Conservation (phyloP, 1,140 invertebrate species). For the Campoletis sonorensis region DNA sequence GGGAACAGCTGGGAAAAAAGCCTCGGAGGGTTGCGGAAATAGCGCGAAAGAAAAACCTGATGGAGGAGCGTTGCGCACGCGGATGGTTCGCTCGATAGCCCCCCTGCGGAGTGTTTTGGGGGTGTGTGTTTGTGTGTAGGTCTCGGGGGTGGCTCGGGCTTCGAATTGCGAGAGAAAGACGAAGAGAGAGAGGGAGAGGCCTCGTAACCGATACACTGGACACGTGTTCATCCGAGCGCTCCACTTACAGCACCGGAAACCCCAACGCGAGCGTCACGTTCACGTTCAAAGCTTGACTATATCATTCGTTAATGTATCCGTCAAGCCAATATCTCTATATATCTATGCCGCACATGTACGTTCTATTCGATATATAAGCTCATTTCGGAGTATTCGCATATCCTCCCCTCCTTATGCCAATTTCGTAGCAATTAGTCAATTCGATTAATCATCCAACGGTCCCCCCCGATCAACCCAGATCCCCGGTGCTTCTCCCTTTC, state of each 20-base stretch:
- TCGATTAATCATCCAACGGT: slow-evolving; percentile 29
- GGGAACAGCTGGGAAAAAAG: background rate
- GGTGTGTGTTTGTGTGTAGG: background rate
- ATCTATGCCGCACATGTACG: background rate
- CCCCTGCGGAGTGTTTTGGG: background rate
- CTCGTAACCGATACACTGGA: slow-evolving; percentile 46
- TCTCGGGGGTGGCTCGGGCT: background rate
- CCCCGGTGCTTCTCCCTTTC: too few species aligned
- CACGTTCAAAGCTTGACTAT: slow-evolving; percentile 28
- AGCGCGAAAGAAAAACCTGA: slow-evolving; percentile 27
- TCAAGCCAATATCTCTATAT: background rate
- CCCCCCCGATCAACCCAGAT: slow-evolving; percentile 5
- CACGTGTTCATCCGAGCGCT: slow-evolving; percentile 47
- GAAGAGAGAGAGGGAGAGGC: slow-evolving; percentile 8
- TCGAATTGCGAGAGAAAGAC: background rate
- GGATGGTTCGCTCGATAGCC: slow-evolving; percentile 36
- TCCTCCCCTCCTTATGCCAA: slow-evolving; percentile 22
- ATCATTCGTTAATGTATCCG: background rate
- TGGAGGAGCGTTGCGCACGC: slow-evolving; percentile 30
- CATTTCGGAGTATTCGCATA: background rate
- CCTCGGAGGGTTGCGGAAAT: background rate
- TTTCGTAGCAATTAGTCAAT: slow-evolving; percentile 41
- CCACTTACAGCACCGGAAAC: slow-evolving; percentile 47
- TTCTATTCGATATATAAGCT: background rate
- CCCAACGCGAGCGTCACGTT: slow-evolving; percentile 44